These are phyloP conservation scores for Manis pentadactyla DNA, from an alignment of 2,797 vertebrate genomes.

Conservation along the genomic window DNA sequence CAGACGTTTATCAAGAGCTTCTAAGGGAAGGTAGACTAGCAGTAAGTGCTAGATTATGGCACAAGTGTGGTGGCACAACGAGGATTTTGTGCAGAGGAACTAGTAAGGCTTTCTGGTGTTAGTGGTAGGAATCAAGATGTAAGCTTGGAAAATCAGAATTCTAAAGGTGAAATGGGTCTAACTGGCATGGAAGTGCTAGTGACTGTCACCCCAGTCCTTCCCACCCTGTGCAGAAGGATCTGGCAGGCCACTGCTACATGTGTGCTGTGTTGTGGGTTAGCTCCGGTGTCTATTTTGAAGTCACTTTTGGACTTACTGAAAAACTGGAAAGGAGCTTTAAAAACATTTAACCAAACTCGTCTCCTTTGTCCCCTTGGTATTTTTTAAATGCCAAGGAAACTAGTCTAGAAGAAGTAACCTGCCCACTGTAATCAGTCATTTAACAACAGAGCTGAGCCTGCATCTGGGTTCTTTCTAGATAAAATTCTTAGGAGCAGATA, in stretches of 20 bases:
- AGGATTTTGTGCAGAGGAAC: neutral
- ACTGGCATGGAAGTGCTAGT: neutral
- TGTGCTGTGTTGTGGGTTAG: neutral
- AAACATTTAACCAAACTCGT: neutral
- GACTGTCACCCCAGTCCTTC: too few relatives aligned
- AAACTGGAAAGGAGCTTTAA: neutral
- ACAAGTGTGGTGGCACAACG: too few relatives aligned
- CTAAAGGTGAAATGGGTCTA: neutral
- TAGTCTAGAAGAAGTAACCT: neutral
- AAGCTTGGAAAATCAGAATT: neutral
- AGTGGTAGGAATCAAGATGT: too few relatives aligned
- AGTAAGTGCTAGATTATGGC: neutral
- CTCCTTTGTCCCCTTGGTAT: neutral
- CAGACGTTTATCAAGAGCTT: neutral
- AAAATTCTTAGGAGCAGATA: neutral
- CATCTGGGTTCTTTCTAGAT: neutral
- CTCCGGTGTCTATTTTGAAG: neutral
- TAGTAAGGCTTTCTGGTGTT: neutral
- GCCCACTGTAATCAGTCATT: neutral
- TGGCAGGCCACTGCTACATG: rapidly evolving
- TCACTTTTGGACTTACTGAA: neutral
- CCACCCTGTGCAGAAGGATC: neutral
- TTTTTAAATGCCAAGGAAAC: neutral
- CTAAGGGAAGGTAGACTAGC: neutral
- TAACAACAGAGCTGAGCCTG: neutral